These are phyloP conservation scores for Danaus melanippus DNA, from an alignment of 1,140 invertebrate genomes.

Conservation along the genomic window DNA sequence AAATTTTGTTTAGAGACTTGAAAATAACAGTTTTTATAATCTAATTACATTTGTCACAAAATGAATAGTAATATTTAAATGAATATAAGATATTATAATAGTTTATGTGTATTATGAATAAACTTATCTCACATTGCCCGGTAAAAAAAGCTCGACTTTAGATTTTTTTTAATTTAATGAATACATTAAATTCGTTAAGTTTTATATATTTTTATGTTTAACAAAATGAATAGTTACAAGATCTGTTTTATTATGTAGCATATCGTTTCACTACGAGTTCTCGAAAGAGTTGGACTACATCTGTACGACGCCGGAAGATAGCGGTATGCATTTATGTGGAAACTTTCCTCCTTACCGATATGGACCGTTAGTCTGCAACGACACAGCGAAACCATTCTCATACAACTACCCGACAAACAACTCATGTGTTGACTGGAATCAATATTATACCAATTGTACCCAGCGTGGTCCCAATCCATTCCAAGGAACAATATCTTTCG, in stretches of 20 bases:
- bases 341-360: slow-evolving; percentile 87
- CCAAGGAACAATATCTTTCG: slow-evolving; percentile 99
- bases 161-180: too few relatives aligned
- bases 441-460: slow-evolving; percentile 97
- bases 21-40: too few relatives aligned
- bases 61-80: too few relatives aligned
- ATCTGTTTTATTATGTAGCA: slow-evolving; percentile 48
- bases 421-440: slow-evolving; percentile 98
- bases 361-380: slow-evolving; percentile 79
- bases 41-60: too few relatives aligned
- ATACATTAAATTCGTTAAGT: too few relatives aligned
- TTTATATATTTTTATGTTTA: too few relatives aligned
- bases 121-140: too few relatives aligned
- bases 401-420: slow-evolving; percentile 74
- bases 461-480: slow-evolving; percentile 97
- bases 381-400: slow-evolving; percentile 68
- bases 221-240: too few relatives aligned
- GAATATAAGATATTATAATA: too few relatives aligned
- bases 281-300: slow-evolving; percentile 97
- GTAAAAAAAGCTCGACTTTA: too few relatives aligned
- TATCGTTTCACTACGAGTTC: slow-evolving; percentile 85
- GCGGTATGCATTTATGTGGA: slow-evolving; percentile 94
- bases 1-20: too few relatives aligned
- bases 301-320: slow-evolving; percentile 93
- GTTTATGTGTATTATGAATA: too few relatives aligned